These are phyloP conservation scores for Dynastes maya DNA, from an alignment of 2,888 invertebrate species.

Conservation along the genomic window DNA sequence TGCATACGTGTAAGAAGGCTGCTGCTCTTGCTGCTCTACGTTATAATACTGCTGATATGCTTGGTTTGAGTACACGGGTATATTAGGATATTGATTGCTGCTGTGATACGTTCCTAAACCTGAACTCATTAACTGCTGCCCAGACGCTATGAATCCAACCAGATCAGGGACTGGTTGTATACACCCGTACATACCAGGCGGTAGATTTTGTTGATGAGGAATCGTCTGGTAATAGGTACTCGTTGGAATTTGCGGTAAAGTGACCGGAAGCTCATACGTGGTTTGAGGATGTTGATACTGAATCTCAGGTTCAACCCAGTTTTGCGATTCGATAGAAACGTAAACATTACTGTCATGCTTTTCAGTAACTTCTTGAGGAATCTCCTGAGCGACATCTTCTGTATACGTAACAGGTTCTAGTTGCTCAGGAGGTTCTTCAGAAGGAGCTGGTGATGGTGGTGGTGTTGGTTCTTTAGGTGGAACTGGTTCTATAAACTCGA, in stretches of 20 bases:
- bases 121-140: slow-evolving; percentile 70
- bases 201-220: slow-evolving; percentile 52
- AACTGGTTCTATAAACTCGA: slow-evolving; percentile 10
- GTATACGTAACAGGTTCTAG: neutral
- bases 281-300: slow-evolving; percentile 61
- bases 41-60: slow-evolving; percentile 55
- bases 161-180: slow-evolving; percentile 72
- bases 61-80: slow-evolving; percentile 54
- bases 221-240: slow-evolving; percentile 55
- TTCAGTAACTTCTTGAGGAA: neutral
- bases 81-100: slow-evolving; percentile 55
- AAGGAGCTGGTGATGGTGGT: neutral
- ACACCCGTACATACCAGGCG: slow-evolving; percentile 68
- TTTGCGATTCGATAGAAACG: slow-evolving; percentile 34
- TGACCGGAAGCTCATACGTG: slow-evolving; percentile 53
- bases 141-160: slow-evolving; percentile 72
- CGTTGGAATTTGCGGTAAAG: slow-evolving; percentile 52
- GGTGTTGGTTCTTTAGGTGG: neutral
- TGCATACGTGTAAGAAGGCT: slow-evolving; percentile 36
- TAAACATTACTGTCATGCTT: slow-evolving; percentile 8
- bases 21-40: slow-evolving; percentile 52
- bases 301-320: slow-evolving; percentile 56
- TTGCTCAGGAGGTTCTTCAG: slow-evolving; percentile 13
- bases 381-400: neutral
- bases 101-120: slow-evolving; percentile 71